Base-by-base conservation (phyloP, 1,140 invertebrate species). In the Marisa cornuarietis region DNA sequence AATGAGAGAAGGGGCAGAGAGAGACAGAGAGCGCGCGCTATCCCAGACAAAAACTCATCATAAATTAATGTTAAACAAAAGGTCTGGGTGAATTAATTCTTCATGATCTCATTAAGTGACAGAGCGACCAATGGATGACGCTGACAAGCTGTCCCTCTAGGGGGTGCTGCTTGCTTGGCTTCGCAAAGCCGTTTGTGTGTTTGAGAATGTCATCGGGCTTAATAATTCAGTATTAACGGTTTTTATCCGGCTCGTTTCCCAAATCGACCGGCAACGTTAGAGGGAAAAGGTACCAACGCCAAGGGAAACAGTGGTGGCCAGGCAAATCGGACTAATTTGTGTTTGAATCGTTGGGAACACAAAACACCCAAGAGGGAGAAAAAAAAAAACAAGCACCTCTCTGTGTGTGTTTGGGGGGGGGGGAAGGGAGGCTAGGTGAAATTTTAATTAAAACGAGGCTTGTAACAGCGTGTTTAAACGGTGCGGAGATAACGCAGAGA, bases 21-120 rank as follows among this genome's bases (percentile, higher is more conserved):
- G 54, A 58, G 54, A 58, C 4, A 58, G 54, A 58, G 52, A 54
- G 52, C 8, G 52, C 8, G 14, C 8, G 54, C 11, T 11, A 58
- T 58, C 54, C 54, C 54, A 58, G 54, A 58, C 54, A 58, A 58
- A 76, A 65, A 63, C 74, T 76, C 74, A 76, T 76, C 74, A 76
- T 76, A 76, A 76, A 76, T 76, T 76, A 63, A 76, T 76, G 74
- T 76, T 76, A 76, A 76, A 76, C 74, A 76, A 76, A 76, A 76
- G 74, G 74, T 76, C 74, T 65, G 74, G 74, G 24, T 63, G 74
- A 76, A 76, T 76, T 76, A 76, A 76, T 76, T 76, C 74, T 76
- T 76, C 74, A 76, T 76, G 74, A 76, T 76, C 74, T 76, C 74
- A 76, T 76, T 76, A 76, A 76, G 74, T 76, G 61, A 76, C 74